Base-by-base conservation (phyloP, 1,140 invertebrate species). In the Pseudomyrmex sp. region DNA sequence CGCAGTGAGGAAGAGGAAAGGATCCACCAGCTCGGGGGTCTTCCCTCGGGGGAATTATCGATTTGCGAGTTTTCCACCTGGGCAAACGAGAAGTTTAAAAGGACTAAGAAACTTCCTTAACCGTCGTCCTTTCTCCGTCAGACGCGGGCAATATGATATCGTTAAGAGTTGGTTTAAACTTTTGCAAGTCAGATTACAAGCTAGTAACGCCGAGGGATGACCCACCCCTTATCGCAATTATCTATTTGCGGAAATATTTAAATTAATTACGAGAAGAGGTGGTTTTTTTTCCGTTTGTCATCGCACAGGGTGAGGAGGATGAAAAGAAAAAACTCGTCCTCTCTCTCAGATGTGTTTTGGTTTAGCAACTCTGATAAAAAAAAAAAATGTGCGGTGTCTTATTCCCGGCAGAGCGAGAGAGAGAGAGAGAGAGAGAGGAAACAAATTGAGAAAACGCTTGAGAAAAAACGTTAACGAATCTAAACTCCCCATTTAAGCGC, bases 41-140 rank as follows among this genome's bases (percentile, higher is more conserved):
- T 50, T 72, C 54, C 66, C 66, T 44, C 20, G 76, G 54, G 54
- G 76, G 35, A 1, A 80, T 46, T 80, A 80, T 80, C 76, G 76
- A 80, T 80, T 72, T 80, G 72, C 76, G 54, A 80, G 76, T 80
- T 80, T 80, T 46, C 76, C 66, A 72, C 56, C 54, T 59, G 76
- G 66, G 76, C 66, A 80, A 80, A 80, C 66, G 66, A 80, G 54
- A 80, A 80, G 76, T 80, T 80, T 80, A 80, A 80, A 80, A 72
- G 72, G 76, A 56, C 76, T 80, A 72, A 80, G 76, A 80, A 80
- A 80, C 54, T 80, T 80, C 44, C 44, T 35, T 58, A 79, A 48
- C 76, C 65, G 52, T 80, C 66, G 70, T 80, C 76, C 56, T 80
- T 80, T 59, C 54, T 80, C 76, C 50, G 65, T 80, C 66, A 59